Evolutionary conservation across 1,140 invertebrate species (phyloP), one percentile per base, ranked within the genome.

Genomic region (Drosophila tani): DNA sequence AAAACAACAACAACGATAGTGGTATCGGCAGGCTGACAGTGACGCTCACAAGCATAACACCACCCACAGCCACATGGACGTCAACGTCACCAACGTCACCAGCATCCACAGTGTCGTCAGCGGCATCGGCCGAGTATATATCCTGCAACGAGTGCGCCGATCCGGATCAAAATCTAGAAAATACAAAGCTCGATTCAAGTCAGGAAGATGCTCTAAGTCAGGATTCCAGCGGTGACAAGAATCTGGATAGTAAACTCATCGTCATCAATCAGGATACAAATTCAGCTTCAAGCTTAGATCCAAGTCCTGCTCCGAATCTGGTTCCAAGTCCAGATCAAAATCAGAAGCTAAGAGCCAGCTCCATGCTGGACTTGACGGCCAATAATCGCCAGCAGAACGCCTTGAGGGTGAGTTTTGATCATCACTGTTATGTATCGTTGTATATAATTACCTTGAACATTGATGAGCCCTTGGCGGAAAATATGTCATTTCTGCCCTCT

Each of bases 311-410:
- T 8, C 17, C 63, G 1, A 15, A 0, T 15, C 15, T 19, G 7
- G 14, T 21, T 2, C 2, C 19, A 12, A 32, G 17, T n/a, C 4
- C 66, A n/a, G 71, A 58, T 29, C 51, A 67, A 53, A 43, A 69
- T 35, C 29, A 19, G 12, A 56, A 79, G n/a, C n/a, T 83, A 40
- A 51, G 64, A 40, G 70, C 83, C 45, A 80, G 70, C 19, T 86
- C 84, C 17, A 79, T 87, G 80, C 51, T 74, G 27, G 81, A 86
- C 11, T 24, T 86, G 17, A 87, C 74, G 19, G 49, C 65, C 43
- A 77, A 77, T 38, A 55, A 66, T 50, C 60, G 63, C 49, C 64
- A 43, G 47, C 75, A 78, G 2, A 70, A 35, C 17, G 47, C 46
- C 32, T 41, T 73, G 68, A 55, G 71, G 70, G 71, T 63, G 21